A percentile compares a stretch with the other conserved stretches of the same genome.
These are phyloP conservation scores for Penaeus chinensis DNA, from an alignment of 1,140 invertebrate genomes.

Conservation along the genomic window DNA sequence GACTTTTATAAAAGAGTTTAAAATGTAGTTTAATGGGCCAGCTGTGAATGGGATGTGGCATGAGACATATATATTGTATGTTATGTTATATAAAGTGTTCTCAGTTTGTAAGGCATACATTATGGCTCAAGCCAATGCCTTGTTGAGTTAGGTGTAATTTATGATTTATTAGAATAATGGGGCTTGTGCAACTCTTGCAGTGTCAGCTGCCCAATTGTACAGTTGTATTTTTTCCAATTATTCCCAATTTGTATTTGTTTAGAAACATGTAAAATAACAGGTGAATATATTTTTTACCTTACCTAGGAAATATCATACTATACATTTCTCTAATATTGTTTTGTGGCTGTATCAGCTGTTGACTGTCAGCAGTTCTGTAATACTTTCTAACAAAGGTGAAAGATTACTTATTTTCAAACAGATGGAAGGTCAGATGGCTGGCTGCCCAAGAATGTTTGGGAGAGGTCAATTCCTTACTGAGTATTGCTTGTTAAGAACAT, in stretches of 20 bases:
- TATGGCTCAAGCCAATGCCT: constrained; percentile 33
- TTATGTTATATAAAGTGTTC: constrained; percentile 27
- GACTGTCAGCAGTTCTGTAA: too few species aligned
- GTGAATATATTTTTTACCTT: background rate
- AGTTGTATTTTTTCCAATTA: constrained; percentile 44
- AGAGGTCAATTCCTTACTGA: too few species aligned
- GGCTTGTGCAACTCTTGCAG: constrained; percentile 45
- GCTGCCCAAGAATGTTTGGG: too few species aligned
- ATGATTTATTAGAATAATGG: constrained; percentile 44
- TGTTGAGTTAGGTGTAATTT: constrained; percentile 50
- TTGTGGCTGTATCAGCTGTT: too few species aligned
- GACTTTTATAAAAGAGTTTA: too few species aligned
- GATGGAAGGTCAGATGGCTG: too few species aligned
- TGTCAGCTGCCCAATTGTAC: constrained; percentile 31
- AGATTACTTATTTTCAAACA: too few species aligned
- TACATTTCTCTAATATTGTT: too few species aligned
- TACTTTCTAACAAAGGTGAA: too few species aligned
- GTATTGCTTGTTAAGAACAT: too few species aligned
- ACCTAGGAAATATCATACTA: too few species aligned
- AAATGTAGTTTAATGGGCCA: background rate
- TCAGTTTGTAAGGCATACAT: constrained; percentile 40
- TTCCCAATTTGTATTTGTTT: constrained; percentile 29
- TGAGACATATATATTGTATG: constrained; percentile 33
- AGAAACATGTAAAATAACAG: background rate
- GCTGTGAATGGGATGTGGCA: constrained; percentile 4